Percentiles rank a stretch among this genome's conserved stretches.
Conservation (phyloP, 2,888 invertebrate species). For the Rhingia campestris region DNA sequence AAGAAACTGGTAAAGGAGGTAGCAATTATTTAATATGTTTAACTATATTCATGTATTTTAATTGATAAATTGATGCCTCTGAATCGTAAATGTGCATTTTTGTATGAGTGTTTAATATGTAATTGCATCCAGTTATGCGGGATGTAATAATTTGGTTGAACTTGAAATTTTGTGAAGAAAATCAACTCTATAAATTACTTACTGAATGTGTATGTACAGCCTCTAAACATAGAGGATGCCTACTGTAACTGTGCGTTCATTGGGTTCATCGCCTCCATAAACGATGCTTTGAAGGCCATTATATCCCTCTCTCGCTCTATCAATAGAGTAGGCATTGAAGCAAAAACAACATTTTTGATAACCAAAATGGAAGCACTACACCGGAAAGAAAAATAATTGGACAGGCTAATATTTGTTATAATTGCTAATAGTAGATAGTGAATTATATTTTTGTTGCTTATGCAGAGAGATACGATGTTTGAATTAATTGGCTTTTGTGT, state of each 20-base stretch:
- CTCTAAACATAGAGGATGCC: no score
- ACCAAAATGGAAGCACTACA: no score
- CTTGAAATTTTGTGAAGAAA: conserved; percentile 16
- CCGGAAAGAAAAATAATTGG: no score
- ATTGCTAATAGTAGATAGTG: no score
- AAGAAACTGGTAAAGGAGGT: conserved; percentile 11
- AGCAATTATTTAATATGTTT: conserved; percentile 33
- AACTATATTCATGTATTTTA: conserved; percentile 25
- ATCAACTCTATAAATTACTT: conserved; percentile 12
- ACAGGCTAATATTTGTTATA: no score
- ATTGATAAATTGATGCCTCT: conserved; percentile 17
- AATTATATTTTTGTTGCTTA: no score
- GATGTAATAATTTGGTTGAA: conserved; percentile 19
- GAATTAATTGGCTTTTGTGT: no score
- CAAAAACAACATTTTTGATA: no score
- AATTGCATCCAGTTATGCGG: conserved; percentile 28
- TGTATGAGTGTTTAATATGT: background rate
- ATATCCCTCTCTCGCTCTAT: no score
- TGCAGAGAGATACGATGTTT: no score
- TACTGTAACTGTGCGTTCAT: background rate
- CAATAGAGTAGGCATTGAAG: no score
- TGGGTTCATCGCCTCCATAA: background rate
- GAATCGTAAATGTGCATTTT: conserved; percentile 26
- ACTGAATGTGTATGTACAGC: background rate
- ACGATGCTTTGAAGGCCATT: background rate